These are phyloP conservation scores for Hypena proboscidalis DNA, from an alignment of 2,888 invertebrate species.

Conservation along the genomic window DNA sequence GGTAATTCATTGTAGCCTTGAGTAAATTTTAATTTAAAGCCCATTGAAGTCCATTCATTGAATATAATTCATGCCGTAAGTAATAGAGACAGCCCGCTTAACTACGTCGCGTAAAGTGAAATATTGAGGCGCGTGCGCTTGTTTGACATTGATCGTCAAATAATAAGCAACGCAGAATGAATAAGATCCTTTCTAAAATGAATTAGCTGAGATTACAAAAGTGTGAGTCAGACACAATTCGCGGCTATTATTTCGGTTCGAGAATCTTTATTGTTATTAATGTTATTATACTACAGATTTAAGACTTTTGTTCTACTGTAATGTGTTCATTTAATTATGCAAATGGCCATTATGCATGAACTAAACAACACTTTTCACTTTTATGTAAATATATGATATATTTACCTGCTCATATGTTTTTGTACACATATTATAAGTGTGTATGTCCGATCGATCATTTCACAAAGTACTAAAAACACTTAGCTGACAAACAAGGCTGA, in stretches of 20 bases:
- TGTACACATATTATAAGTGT: background rate
- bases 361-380: no score
- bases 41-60: conserved; percentile 25
- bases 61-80: conserved; percentile 32
- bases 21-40: conserved; percentile 40
- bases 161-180: conserved; percentile 42
- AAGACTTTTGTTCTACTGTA: no score
- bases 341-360: no score
- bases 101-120: conserved; percentile 41
- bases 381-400: no score
- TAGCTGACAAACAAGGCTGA: conserved; percentile 24
- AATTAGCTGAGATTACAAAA: conserved; percentile 20
- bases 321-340: no score
- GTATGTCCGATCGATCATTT: conserved; percentile 15
- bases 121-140: conserved; percentile 42
- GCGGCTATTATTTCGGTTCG: no score
- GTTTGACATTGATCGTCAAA: conserved; percentile 44
- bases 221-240: conserved; percentile 25
- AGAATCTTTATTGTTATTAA: no score
- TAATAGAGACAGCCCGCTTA: conserved; percentile 31
- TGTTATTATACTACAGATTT: no score
- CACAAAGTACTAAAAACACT: conserved; percentile 20
- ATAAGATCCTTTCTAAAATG: conserved; percentile 50
- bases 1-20: conserved; percentile 24
- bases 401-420: conserved; percentile 2